phyloP scores from a whole-genome alignment of 2,113 vertebrate species.

The Gracilinanus agilis region DNA sequence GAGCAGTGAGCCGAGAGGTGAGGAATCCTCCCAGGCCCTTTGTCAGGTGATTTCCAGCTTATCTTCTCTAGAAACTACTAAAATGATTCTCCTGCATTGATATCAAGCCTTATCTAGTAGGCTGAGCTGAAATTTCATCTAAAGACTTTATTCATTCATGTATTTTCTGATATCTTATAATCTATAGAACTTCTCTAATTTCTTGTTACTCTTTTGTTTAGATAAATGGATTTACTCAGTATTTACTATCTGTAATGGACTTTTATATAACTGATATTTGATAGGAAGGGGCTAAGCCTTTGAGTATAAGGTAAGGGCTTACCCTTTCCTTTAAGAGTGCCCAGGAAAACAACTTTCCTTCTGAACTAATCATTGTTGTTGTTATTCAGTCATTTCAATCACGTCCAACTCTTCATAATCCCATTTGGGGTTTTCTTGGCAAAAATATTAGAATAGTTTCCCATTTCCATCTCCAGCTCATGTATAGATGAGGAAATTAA shows the following conservation, averaged over 20 bases:
- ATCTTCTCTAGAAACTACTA: not conserved
- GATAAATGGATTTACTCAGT: not conserved
- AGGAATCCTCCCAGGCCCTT: not conserved
- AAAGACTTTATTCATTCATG: no score
- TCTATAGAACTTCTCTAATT: not conserved
- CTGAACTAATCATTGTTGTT: not conserved
- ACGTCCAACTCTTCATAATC: not conserved
- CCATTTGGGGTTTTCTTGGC: not conserved
- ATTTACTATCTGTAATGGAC: not conserved
- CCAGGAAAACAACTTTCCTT: not conserved
- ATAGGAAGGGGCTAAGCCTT: not conserved
- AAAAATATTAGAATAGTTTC: not conserved
- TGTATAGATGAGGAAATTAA: not conserved
- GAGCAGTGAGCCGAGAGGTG: not conserved
- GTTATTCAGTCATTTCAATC: not conserved
- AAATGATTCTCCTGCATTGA: not conserved
- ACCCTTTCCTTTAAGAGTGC: not conserved
- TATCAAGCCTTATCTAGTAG: not conserved
- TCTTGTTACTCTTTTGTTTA: not conserved
- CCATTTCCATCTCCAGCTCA: not conserved
- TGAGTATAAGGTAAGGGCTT: not conserved
- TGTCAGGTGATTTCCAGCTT: not conserved
- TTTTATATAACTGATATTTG: not conserved
- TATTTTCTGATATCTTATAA: not conserved
- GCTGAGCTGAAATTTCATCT: not conserved